These are phyloP conservation scores for Tenthredo amoena DNA, from an alignment of 2,888 invertebrate genomes.

Conservation along the genomic window DNA sequence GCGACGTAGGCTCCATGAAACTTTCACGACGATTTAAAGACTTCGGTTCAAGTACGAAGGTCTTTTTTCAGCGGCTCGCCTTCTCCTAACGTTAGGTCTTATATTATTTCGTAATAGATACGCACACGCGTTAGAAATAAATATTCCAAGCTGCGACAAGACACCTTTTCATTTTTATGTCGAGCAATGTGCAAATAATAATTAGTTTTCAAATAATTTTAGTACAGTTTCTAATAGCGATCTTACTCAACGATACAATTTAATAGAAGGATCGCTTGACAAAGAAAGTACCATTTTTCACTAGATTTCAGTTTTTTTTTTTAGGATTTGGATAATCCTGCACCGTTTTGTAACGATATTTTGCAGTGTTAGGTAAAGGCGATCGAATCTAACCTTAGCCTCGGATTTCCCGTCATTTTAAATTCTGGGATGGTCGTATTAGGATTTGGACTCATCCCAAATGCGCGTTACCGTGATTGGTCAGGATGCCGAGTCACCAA, in stretches of 20 bases:
- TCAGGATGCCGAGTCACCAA: slow-evolving; percentile 27
- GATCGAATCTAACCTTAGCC: not conserved
- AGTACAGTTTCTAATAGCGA: not conserved
- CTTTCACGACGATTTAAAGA: slow-evolving; percentile 17
- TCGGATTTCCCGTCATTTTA: slow-evolving; percentile 3
- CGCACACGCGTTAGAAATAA: not conserved
- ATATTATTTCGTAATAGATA: not conserved
- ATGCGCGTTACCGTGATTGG: slow-evolving; percentile 25
- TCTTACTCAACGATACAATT: not conserved
- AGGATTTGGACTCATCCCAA: slow-evolving; percentile 48
- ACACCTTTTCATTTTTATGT: not conserved
- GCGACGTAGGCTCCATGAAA: not conserved
- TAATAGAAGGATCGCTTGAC: not conserved
- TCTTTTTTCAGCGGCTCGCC: not conserved
- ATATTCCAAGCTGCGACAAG: not conserved
- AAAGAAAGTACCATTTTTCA: not conserved
- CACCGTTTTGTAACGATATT: not conserved
- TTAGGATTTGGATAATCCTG: not conserved
- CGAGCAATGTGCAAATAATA: not conserved
- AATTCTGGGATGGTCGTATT: slow-evolving; percentile 35
- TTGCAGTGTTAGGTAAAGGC: not conserved
- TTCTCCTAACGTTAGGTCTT: not conserved
- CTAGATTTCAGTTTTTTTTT: not conserved
- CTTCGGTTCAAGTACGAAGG: not conserved
- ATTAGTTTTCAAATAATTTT: not conserved